Evolutionary conservation across 2,113 vertebrate species (phyloP), one percentile per base, ranked within the genome.

Genomic region (Nesospiza acunhae): DNA sequence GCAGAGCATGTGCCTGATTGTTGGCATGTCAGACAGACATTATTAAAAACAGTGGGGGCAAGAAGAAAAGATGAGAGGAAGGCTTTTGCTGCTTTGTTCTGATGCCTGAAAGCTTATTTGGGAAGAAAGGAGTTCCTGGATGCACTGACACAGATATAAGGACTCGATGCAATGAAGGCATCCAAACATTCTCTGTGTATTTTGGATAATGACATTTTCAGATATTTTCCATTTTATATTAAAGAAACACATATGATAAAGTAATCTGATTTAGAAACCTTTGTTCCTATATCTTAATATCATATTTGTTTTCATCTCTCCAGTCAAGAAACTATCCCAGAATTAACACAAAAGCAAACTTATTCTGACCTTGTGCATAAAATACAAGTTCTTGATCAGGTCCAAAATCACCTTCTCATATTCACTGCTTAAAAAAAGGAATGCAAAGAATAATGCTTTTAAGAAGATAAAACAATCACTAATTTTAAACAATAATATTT

Each of bases 31-130:
- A 97, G 95, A 95, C 37, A 24, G 88, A 81, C 77, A 24, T 95
- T 95, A 97, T 97, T 96, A 90, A 95, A 97, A 97, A 86, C 92
- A 96, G 92, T 95, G 91, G 90, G 91, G 69, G 87, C 53, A 95
- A 96, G 94, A 52, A 58, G 88, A 72, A 72, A 74, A 76, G 93
- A 93, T 70, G 82, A 90, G 92, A 93, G 77, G 89, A 87, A 90
- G 39, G 46, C 84, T 76, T 55, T 85, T 74, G 18, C 41, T 92
- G 70, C 93, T 97, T 97, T 96, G 50, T 96, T 97, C 80, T 3
- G 33, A 12, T 33, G 14, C 70, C 62, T 70, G 78, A 95, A 49
- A 85, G 90, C 83, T 96, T 84, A 49, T 96, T 96, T 86, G 53
- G 56, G 73, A 96, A 96, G 75, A 90, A 96, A 96, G 63, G 42